Evolutionary conservation across 2,113 vertebrate species (phyloP).

Genomic region (Abramis brama): DNA sequence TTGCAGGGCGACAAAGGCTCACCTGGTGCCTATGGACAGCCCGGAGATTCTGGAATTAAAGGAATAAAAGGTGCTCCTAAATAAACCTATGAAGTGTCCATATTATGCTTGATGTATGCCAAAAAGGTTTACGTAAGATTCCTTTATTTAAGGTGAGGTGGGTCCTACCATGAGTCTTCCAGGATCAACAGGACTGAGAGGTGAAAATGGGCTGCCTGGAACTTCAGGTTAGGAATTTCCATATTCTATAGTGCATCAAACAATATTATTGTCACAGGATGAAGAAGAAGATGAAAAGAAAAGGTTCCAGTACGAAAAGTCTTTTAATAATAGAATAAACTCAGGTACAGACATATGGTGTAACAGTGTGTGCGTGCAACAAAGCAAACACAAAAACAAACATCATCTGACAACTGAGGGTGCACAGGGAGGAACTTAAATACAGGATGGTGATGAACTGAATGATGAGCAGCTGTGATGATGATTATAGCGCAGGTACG

Average conservation of each 20-base stretch:
- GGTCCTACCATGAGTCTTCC: constrained; percentile 84
- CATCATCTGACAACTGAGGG: no score
- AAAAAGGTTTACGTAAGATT: constrained; percentile 14
- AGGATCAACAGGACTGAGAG: constrained; percentile 84
- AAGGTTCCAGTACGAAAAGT: no score
- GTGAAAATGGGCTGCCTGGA: constrained; percentile 81
- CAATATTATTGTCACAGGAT: not conserved
- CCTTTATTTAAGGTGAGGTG: constrained; percentile 74
- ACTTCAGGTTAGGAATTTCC: constrained; percentile 74
- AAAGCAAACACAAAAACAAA: no score
- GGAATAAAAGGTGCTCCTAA: constrained; percentile 78
- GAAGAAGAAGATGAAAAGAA: no score
- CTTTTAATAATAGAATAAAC: no score
- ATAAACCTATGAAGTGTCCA: constrained; percentile 27
- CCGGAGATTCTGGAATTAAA: constrained; percentile 76
- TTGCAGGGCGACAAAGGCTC: constrained; percentile 85
- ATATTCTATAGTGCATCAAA: not conserved
- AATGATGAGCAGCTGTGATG: no score
- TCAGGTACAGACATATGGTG: no score
- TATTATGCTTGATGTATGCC: not conserved
- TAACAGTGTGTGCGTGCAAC: no score
- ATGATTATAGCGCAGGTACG: no score
- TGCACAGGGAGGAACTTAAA: no score
- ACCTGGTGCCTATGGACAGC: constrained; percentile 78
- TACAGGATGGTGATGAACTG: no score